Evolutionary conservation across 1,140 invertebrate genomes (phyloP), one percentile per base, ranked within the genome.

Genomic region (Leptopilina boulardi): DNA sequence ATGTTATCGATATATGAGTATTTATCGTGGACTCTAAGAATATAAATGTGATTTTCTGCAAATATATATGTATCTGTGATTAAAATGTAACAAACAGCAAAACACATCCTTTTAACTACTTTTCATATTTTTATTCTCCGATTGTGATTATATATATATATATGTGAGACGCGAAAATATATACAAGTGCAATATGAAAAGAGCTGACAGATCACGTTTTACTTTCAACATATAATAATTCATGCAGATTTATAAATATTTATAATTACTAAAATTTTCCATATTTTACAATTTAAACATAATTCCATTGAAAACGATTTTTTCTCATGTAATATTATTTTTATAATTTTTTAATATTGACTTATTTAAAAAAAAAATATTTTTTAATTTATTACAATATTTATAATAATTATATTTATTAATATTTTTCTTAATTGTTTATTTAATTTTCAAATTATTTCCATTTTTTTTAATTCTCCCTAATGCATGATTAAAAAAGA

Each of bases 391-490:
- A 30, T 3, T 30, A 3, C 2, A 30, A 3, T 30, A 3, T 30
- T 30, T 30, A 3, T 30, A 30, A 30, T 5, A 30, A 30, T 30
- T 30, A 3, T 30, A 30, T 5, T 3, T 30, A 30, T 30, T 3
- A 3, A 30, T 30, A 3, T 30, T 30, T 30, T 30, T 30, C 5
- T 30, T 30, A 30, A 30, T 30, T 30, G 2, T 5, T 30, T 30
- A 2, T 30, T 2, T 30, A 30, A 30, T 71, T 71, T 71, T 70
- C 30, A 11, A 23, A 23, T 11, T 26, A 23, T 76, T 76, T 54
- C 54, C 51, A 70, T 75, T 70, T 42, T 70, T 77, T n/a, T 23
- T n/a, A n/a, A n/a, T n/a, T n/a, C n/a, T 5, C 26, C 26, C 26
- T 30, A 30, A 30, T 30, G 26, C 26, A 30, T 30, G 26, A 30